Percentiles rank a stretch among this genome's conserved stretches.
Conservation (phyloP, 2,888 invertebrate genomes). For the Lasioglossum villosulum region DNA sequence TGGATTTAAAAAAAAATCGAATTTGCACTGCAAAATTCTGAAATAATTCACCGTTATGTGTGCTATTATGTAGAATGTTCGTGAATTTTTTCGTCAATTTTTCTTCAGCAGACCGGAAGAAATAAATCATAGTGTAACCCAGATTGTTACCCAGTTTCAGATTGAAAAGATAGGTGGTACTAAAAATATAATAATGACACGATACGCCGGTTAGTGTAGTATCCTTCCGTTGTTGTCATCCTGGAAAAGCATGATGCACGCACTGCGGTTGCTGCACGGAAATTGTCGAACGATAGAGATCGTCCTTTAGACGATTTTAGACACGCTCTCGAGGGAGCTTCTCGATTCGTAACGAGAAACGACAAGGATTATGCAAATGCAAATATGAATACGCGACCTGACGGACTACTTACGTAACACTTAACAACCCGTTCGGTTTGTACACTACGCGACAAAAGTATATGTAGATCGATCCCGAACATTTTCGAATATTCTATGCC, state of each 20-base stretch:
- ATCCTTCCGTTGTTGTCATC: conserved; percentile 9
- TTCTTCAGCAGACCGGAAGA: too few species aligned
- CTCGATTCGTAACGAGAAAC: neutral
- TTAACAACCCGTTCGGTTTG: conserved; percentile 45
- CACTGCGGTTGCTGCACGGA: conserved; percentile 23
- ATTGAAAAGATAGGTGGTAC: neutral
- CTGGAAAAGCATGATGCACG: conserved; percentile 39
- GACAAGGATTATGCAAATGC: conserved; percentile 39
- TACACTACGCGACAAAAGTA: neutral
- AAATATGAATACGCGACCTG: conserved; percentile 38
- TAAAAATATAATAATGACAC: neutral
- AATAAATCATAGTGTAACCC: too few species aligned
- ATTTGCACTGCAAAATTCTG: too few species aligned
- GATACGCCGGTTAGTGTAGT: conserved; percentile 11
- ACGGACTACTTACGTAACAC: conserved; percentile 25
- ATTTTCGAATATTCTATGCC: neutral
- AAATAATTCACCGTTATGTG: too few species aligned
- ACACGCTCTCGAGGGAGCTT: conserved; percentile 13
- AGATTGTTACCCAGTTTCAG: neutral
- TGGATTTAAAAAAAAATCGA: too few species aligned
- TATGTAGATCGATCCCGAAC: neutral
- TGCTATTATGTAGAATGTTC: too few species aligned
- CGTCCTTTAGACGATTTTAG: conserved; percentile 20
- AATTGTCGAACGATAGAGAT: conserved; percentile 47
- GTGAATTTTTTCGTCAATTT: too few species aligned